Evolutionary conservation across 2,888 invertebrate species (phyloP), one percentile per base, ranked within the genome.

Genomic region (Dichetophora obliterata): DNA sequence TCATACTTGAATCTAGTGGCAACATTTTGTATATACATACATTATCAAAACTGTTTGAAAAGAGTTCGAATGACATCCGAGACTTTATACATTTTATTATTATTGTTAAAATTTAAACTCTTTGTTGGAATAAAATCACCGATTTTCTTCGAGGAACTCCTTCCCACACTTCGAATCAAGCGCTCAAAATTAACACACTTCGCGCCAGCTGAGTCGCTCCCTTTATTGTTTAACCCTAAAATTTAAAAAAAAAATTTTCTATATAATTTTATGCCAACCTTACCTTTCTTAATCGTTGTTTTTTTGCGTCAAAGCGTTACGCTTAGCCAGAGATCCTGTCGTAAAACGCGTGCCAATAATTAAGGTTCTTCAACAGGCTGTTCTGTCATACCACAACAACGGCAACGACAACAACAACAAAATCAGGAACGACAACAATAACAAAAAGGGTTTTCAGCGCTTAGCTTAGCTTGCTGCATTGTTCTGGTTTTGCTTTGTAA

Each of bases 341-440:
- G 77, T 61, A 73, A 69, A 74, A 80, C 85, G 86, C 86, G 87
- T 87, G 86, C 84, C 87, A 85, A 86, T 86, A 86, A 87, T 87
- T 87, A 86, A 85, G 84, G 81, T 83, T 80, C 83, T 82, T 81
- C 77, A 78, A 78, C 77, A 73, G 71, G 61, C 72, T 61, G 43
- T n/a, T 48, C 14, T 59, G 3, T n/a, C 54, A 34, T 5, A 34
- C 11, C 70, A 19, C 70, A n/a, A 9, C 48, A 48, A 24, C 24
- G 11, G 27, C 68, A 68, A 63, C 34, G 16, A 63, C 31, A 31
- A 31, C 63, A 63, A 11, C 11, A 16, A 34, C 34, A 63, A 63
- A 3, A n/a, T n/a, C n/a, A n/a, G n/a, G n/a, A 31, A n/a, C 0
- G 16, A 31, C 31, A 31, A 31, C 31, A 31, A 31, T 31, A 31